Evolutionary conservation across 1,140 invertebrate species (phyloP).

Genomic region (Caenorhabditis briggsae): DNA sequence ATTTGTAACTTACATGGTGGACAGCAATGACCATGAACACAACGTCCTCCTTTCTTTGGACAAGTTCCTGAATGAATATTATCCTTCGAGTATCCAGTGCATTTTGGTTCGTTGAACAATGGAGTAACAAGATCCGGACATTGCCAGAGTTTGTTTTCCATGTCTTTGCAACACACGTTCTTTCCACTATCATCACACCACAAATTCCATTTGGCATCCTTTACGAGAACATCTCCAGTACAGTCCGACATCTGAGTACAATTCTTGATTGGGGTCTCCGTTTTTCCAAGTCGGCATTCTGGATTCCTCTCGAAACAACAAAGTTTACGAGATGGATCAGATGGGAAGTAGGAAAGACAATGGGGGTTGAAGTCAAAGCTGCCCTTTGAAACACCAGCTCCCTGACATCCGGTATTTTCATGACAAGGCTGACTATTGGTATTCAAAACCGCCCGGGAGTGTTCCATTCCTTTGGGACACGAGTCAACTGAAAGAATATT

Average conservation of each 20-base stretch:
- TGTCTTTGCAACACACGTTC: conserved; percentile 1
- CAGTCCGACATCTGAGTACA: neutral
- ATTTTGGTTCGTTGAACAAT: conserved; percentile 25
- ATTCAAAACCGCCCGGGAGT: neutral
- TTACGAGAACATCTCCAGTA: neutral
- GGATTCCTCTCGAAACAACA: conserved; percentile 8
- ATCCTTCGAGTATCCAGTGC: neutral
- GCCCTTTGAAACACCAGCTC: neutral
- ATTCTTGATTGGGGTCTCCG: neutral
- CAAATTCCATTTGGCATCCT: neutral
- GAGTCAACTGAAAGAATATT: neutral
- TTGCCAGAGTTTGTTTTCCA: neutral
- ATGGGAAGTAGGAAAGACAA: neutral
- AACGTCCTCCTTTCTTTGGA: neutral
- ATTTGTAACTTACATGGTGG: neutral
- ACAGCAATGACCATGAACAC: conserved; percentile 15
- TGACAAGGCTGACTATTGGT: neutral
- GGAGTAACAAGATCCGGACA: conserved; percentile 28
- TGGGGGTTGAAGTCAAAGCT: neutral
- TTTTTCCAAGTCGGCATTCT: neutral
- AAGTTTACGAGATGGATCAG: neutral
- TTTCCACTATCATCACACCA: conserved; percentile 25
- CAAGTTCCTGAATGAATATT: neutral
- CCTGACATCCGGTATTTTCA: neutral
- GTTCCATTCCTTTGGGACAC: neutral